These are phyloP conservation scores for Poecilia velifera DNA, from an alignment of 2,797 vertebrate genomes.

Conservation along the genomic window DNA sequence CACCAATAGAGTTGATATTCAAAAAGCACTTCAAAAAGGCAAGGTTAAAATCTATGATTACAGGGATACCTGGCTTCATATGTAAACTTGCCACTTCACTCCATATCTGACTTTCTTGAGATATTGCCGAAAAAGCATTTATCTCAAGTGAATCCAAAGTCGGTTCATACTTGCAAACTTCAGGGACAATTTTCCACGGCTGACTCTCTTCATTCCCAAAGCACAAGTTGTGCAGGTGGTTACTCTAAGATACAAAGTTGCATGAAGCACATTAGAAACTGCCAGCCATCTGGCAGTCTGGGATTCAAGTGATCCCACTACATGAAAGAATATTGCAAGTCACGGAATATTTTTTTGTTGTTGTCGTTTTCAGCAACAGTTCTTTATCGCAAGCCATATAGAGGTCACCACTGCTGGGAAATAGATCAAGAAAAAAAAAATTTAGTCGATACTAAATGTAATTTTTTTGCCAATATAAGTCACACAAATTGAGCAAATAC, in stretches of 20 bases:
- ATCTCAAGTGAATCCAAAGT: background rate
- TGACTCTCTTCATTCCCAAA: background rate
- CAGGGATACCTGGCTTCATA: background rate
- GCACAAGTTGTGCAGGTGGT: background rate
- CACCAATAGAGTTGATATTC: background rate
- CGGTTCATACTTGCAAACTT: background rate
- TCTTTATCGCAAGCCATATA: background rate
- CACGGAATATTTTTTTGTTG: background rate
- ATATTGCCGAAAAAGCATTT: background rate
- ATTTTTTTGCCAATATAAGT: background rate
- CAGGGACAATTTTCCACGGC: constrained; percentile 1
- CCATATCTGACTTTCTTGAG: background rate
- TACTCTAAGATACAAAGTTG: background rate
- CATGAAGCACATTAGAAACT: background rate
- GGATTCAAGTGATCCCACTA: background rate
- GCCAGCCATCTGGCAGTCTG: background rate
- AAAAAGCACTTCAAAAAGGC: background rate
- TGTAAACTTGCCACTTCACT: background rate
- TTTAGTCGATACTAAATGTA: background rate
- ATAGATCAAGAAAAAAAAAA: background rate
- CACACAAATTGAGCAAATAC: background rate
- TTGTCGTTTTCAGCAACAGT: background rate
- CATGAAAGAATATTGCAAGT: background rate
- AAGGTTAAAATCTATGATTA: background rate
- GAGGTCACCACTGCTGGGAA: background rate